Evolutionary conservation across 64 coral and sea anemone genomes (phyloP).

Genomic region (Montipora sp.): DNA sequence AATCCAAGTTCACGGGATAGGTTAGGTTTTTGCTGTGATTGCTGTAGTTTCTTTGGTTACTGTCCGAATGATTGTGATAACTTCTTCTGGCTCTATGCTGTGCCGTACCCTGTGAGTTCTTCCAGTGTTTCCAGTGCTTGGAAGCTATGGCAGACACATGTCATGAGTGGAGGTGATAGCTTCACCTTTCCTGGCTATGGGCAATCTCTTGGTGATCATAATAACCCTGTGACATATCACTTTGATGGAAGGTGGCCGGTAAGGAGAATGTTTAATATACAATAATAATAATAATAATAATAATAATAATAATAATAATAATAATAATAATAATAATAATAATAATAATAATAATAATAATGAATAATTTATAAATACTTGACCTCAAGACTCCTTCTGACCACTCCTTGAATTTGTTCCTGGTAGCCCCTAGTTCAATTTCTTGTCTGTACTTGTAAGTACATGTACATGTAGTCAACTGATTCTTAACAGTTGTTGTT

Average conservation of each 20-base stretch:
- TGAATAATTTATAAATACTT: too few species aligned
- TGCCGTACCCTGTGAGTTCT: slow-evolving; percentile 53
- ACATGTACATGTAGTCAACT: too few species aligned
- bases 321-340: too few species aligned
- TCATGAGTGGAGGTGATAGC: slow-evolving; percentile 65
- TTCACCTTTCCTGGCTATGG: slow-evolving; percentile 79
- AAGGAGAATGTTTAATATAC: neutral
- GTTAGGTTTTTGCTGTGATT: slow-evolving; percentile 73
- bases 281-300: too few species aligned
- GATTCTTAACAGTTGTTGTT: too few species aligned
- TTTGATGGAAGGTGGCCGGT: slow-evolving; percentile 82
- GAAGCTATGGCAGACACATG: slow-evolving; percentile 61
- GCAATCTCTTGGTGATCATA: slow-evolving; percentile 29
- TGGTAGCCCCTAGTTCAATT: too few species aligned
- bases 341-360: too few species aligned
- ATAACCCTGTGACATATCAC: slow-evolving; percentile 78
- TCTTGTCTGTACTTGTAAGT: too few species aligned
- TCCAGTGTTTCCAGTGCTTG: slow-evolving; percentile 2
- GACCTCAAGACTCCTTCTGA: too few species aligned
- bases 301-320: too few species aligned
- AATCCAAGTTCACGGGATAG: slow-evolving; percentile 71
- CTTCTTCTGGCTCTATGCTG: slow-evolving; percentile 65
- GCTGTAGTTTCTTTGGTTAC: slow-evolving; percentile 34
- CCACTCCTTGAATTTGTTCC: too few species aligned
- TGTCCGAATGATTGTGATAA: slow-evolving; percentile 88